phyloP scores from a whole-genome alignment of 2,888 invertebrate species.

The Plebejus melissa region DNA sequence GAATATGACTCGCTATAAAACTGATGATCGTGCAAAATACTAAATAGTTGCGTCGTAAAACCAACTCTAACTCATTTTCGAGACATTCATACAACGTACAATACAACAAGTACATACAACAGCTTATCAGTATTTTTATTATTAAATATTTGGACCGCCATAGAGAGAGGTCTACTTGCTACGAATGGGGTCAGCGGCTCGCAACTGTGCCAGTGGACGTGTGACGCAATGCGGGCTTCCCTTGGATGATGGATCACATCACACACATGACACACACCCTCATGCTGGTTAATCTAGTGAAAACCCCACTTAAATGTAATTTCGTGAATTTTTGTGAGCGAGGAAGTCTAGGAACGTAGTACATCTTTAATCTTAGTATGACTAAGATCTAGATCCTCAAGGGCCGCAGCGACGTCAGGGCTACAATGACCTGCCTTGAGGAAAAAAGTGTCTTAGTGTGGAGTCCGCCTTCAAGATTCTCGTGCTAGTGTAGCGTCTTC shows the following conservation, averaged over 20 bases:
- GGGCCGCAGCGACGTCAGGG: no score
- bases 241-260: not conserved
- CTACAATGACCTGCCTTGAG: no score
- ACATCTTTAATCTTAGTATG: no score
- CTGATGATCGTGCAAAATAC: no score
- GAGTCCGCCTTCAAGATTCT: not conserved
- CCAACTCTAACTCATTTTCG: not conserved
- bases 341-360: not conserved
- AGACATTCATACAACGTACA: not conserved
- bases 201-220: not conserved
- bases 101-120: no score
- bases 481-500: not conserved
- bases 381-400: no score
- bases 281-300: not conserved
- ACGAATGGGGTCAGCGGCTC: constrained; percentile 5
- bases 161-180: not conserved
- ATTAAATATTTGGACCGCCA: not conserved
- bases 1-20: not conserved
- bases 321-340: not conserved
- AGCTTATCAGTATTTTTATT: not conserved
- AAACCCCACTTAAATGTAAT: not conserved
- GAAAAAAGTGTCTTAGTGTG: not conserved
- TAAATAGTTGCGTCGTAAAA: not conserved
- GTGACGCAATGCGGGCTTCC: constrained; percentile 13
- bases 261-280: not conserved